A percentile compares a stretch with the other conserved stretches of the same genome.
Evolutionary conservation across 2,113 vertebrate species (phyloP).

Genomic region (Tichodroma muraria): DNA sequence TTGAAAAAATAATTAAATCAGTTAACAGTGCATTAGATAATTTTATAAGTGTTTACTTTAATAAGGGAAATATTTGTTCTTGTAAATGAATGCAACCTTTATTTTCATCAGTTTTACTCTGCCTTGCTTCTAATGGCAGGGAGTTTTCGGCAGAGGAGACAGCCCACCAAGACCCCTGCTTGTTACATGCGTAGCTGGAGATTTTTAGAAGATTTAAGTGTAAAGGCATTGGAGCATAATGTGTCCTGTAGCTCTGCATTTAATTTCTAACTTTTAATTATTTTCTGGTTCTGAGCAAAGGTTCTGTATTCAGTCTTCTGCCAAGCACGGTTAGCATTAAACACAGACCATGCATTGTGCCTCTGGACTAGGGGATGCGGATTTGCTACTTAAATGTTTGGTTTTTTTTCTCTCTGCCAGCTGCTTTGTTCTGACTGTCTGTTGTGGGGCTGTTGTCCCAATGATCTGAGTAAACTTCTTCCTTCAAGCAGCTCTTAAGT

Average conservation of each 20-base stretch:
- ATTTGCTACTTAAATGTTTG: neutral
- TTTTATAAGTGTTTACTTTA: neutral
- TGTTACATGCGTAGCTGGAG: neutral
- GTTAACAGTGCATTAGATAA: neutral
- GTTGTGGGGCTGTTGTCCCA: neutral
- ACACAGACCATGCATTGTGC: neutral
- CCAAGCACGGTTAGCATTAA: neutral
- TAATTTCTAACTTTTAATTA: neutral
- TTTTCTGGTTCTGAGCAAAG: neutral
- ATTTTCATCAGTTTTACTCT: neutral
- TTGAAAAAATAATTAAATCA: neutral
- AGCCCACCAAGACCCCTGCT: neutral
- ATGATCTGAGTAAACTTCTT: neutral
- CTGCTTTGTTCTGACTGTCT: neutral
- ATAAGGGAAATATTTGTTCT: neutral
- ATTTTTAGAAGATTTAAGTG: neutral
- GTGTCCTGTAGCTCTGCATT: neutral
- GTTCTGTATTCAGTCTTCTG: neutral
- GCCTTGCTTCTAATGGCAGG: neutral
- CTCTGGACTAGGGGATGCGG: neutral
- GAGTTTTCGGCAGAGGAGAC: neutral
- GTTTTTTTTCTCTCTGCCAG: neutral
- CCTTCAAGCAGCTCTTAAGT: neutral
- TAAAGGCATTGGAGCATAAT: neutral
- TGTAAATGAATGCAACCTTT: neutral